Evolutionary conservation across 2,113 vertebrate species (phyloP), one percentile per base, ranked within the genome.

Genomic region (Entelurus aequoreus): DNA sequence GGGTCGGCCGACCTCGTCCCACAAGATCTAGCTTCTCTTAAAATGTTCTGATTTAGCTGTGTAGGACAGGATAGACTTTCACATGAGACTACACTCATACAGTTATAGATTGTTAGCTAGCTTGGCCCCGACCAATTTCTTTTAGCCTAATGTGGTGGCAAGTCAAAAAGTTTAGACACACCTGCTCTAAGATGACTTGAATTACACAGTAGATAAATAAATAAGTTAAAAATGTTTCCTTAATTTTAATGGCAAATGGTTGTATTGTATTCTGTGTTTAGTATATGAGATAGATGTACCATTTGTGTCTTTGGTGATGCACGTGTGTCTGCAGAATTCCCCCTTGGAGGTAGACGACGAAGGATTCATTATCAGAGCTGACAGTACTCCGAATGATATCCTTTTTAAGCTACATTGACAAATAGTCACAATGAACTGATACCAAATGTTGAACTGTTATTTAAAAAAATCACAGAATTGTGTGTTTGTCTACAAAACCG

Each of bases 321-420:
- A 0, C 72, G 28, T 60, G 46, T 80, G 49, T 73, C 0, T 53
- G 61, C 53, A 97, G 94, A 91, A 89, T 59, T 91, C 91, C 42
- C 92, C 93, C 16, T 79, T 89, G 0, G 95, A 96, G 69, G 94
- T 98, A 61, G 96, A 99, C 1, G 96, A 97, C 4, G 96, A 99
- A 48, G 96, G 96, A 1, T 98, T 96, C 77, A 93, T 93, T 0
- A 92, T 98, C 74, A 92, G 95, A 56, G 91, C 93, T 0, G 94
- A 97, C 16, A 49, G 71, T 36, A 65, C 82, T 13, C 90, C 76
- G 62, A 94, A 90, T 68, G 86, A 93, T 97, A 99, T 98, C 96
- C 94, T 95, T 89, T 71, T 58, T 48, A 16, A 36, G 6, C 8
- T 10, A n/a, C 5, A 12, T 4, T 11, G 1, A 16, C 28, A 7